Conservation (phyloP, 2,888 invertebrate species). For the Tenthredo notha region DNA sequence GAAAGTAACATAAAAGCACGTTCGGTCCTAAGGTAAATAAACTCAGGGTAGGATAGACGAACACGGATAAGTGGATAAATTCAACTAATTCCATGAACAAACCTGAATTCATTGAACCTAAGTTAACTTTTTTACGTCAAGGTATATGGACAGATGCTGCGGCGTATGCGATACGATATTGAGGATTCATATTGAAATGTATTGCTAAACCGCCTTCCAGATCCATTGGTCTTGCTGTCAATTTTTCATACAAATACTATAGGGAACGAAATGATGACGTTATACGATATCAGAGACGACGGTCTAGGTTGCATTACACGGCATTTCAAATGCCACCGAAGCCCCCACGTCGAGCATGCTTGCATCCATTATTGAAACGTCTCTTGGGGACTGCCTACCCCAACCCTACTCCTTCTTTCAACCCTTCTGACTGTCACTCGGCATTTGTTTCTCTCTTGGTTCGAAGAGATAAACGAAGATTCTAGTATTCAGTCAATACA, state of each 20-base stretch:
- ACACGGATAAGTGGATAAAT: background rate
- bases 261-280: background rate
- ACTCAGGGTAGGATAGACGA: background rate
- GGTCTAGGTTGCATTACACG: constrained; percentile 1
- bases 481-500: background rate
- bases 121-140: background rate
- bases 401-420: background rate
- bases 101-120: background rate
- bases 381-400: background rate
- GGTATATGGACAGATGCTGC: background rate
- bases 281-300: background rate
- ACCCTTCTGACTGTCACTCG: background rate
- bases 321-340: constrained; percentile 5
- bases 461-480: background rate
- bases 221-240: background rate
- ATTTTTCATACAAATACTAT: background rate
- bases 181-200: background rate
- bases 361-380: constrained; percentile 23
- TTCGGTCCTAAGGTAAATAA: background rate
- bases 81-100: constrained; percentile 12
- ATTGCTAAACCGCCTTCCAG: background rate
- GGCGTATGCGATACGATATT: background rate
- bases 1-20: background rate
- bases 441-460: background rate
- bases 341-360: background rate